Evolutionary conservation across 2,888 invertebrate genomes (phyloP), one percentile per base, ranked within the genome.

Genomic region (Drosophila sordidula): DNA sequence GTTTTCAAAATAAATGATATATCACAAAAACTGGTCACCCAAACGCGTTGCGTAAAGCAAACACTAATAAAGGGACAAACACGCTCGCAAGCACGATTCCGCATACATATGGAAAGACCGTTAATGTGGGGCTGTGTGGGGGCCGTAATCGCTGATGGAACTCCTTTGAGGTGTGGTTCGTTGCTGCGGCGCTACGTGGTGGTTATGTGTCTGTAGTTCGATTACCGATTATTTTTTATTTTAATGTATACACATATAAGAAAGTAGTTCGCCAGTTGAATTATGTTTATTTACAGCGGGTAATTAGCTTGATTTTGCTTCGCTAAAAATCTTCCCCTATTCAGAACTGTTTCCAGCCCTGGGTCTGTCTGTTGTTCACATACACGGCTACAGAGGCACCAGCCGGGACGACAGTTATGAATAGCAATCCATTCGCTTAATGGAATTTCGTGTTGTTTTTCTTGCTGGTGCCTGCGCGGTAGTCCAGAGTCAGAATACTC

Each of bases 371-470:
- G 26, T 14, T 25, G 16, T n/a, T 14, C 6, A 18, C 55, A 44
- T 11, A 45, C 26, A 51, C 51, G 61, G 29, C 44, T 16, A 25
- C 32, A 63, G 46, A 46, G 6, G 50, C 26, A 41, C 39, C 34
- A 54, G 32, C 36, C 22, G 54, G 32, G 63, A 64, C 68, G 78
- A 80, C 79, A 76, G 76, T 82, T 88, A 81, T 87, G 86, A 87
- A 89, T 86, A 79, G 77, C 75, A 78, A 87, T 74, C 78, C 81
- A 80, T 88, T 81, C 80, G 74, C 78, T 78, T 83, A 89, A 88
- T 79, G 80, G 76, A 87, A 81, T 78, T 83, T 86, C 78, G 72
- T 79, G 85, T 81, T 41, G 81, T 85, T 81, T 86, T 76, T 81
- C 76, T 75, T 86, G 75, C 75, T 75, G 58, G 64, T 74, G 74